These are phyloP conservation scores for Apodemia duryi DNA, from an alignment of 2,888 invertebrate species.

Conservation along the genomic window DNA sequence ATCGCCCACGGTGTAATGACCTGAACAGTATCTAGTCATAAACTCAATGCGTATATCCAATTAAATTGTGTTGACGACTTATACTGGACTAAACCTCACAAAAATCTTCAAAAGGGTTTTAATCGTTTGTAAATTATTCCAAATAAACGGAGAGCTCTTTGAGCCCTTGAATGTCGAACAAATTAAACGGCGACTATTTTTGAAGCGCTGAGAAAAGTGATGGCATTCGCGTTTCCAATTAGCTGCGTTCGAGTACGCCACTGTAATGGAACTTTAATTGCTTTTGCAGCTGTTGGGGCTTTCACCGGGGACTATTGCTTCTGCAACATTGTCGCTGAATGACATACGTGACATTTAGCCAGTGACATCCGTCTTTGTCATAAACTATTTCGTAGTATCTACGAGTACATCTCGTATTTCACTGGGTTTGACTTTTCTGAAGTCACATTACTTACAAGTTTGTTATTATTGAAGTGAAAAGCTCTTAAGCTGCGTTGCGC, in stretches of 20 bases:
- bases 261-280: constrained; percentile 1
- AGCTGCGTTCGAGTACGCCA: neutral
- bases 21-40: too few relatives aligned
- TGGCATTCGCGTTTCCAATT: constrained; percentile 7
- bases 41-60: too few relatives aligned
- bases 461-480: too few relatives aligned
- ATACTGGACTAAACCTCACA: neutral
- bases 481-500: too few relatives aligned
- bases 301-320: neutral
- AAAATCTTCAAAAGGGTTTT: neutral
- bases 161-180: neutral
- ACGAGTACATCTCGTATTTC: too few relatives aligned
- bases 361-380: too few relatives aligned
- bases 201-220: neutral
- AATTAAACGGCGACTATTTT: constrained; percentile 2
- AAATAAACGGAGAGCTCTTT: neutral
- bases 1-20: too few relatives aligned
- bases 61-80: neutral
- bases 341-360: too few relatives aligned
- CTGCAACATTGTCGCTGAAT: neutral
- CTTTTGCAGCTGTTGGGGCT: neutral
- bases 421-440: too few relatives aligned
- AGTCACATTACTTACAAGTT: too few relatives aligned
- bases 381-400: too few relatives aligned
- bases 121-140: neutral